These are phyloP conservation scores for Thereva unica DNA, from an alignment of 2,888 invertebrate genomes.

Conservation along the genomic window DNA sequence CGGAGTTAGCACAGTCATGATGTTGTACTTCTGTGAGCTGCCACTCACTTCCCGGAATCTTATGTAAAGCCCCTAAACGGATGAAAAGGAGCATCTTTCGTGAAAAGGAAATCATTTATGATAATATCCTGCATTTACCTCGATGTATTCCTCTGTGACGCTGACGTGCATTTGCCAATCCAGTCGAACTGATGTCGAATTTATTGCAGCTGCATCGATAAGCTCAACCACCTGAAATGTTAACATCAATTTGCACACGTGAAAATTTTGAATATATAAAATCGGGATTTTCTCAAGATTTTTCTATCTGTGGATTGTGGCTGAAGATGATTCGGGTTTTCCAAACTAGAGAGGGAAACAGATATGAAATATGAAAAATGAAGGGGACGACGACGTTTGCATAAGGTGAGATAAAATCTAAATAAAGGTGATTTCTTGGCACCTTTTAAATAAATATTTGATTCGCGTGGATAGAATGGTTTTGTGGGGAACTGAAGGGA, in stretches of 20 bases:
- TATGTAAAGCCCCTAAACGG: conserved; percentile 65
- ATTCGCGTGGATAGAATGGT: no score
- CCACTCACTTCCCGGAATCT: conserved; percentile 68
- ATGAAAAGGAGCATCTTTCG: no score
- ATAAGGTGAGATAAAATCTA: no score
- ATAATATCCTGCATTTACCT: conserved; percentile 47
- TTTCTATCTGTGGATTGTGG: no score
- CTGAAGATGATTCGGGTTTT: no score
- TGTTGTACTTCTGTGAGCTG: conserved; percentile 66
- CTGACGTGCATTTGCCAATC: conserved; percentile 60
- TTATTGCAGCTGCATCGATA: conserved; percentile 61
- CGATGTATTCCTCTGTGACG: conserved; percentile 57
- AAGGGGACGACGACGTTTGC: no score
- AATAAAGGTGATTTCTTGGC: no score
- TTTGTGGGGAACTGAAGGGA: no score
- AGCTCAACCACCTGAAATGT: conserved; percentile 70
- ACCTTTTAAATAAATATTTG: no score
- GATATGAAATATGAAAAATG: no score
- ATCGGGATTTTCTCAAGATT: background rate
- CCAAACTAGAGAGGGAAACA: no score
- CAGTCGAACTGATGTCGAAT: conserved; percentile 62
- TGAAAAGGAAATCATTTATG: no score
- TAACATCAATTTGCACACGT: conserved; percentile 14
- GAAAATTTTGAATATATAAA: background rate
- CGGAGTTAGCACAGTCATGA: conserved; percentile 66